Conservation (phyloP, 1,140 invertebrate species). For the Vollenhovia emeryi region DNA sequence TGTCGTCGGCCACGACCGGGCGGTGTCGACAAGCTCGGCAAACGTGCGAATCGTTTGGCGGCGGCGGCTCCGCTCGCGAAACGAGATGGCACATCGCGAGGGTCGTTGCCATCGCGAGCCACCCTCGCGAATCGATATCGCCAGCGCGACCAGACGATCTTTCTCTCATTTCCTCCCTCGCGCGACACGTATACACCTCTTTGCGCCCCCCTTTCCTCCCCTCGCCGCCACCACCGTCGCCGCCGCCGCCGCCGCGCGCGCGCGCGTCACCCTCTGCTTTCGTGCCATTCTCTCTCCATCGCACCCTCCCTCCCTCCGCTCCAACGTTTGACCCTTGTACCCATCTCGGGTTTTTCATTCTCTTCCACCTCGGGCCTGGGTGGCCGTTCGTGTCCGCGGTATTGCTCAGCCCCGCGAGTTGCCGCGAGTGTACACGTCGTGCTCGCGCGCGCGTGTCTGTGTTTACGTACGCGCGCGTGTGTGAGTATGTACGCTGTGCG, state of each 20-base stretch:
- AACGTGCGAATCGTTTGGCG: slow-evolving; percentile 52
- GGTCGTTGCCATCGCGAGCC: slow-evolving; percentile 82
- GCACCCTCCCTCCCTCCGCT: slow-evolving; percentile 14
- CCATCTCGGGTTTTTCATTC: slow-evolving; percentile 32
- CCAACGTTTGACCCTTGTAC: slow-evolving; percentile 51
- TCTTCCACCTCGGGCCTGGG: slow-evolving; percentile 19
- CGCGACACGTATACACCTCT: slow-evolving; percentile 42
- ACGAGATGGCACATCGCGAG: slow-evolving; percentile 64
- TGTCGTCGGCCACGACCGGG: slow-evolving; percentile 73
- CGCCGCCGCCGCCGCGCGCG: too few species aligned
- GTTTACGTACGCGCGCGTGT: not conserved
- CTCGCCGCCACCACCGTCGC: too few species aligned
- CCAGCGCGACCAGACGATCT: slow-evolving; percentile 65
- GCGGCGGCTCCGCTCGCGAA: slow-evolving; percentile 56
- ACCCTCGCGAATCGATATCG: slow-evolving; percentile 82
- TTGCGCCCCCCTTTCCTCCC: not conserved
- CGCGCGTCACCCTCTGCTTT: not conserved
- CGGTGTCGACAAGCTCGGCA: slow-evolving; percentile 75
- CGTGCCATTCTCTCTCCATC: not conserved
- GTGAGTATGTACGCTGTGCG: not conserved
- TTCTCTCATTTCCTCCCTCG: slow-evolving; percentile 66
- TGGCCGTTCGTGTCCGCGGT: not conserved
- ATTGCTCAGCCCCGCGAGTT: slow-evolving; percentile 51
- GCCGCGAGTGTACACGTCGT: slow-evolving; percentile 21
- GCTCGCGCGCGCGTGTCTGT: not conserved